These are phyloP conservation scores for Engystomops pustulosus DNA, from an alignment of 2,113 vertebrate species.

Conservation along the genomic window DNA sequence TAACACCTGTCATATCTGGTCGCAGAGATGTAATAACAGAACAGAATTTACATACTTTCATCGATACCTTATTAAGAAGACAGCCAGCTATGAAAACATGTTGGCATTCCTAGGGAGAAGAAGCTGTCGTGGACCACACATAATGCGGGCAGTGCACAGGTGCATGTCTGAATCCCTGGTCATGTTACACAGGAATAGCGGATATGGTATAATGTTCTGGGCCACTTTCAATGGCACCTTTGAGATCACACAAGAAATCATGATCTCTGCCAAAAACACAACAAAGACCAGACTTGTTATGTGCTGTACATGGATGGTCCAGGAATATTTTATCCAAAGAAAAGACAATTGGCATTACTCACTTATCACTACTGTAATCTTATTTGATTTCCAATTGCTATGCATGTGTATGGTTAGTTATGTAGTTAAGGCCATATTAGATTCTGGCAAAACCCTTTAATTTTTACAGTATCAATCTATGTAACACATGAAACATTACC, in stretches of 20 bases:
- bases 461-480: neutral
- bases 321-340: constrained; percentile 10
- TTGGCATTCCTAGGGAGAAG: neutral
- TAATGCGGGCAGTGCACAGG: constrained; percentile 49
- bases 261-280: constrained; percentile 8
- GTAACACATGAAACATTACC: too few species aligned
- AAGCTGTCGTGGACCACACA: constrained; percentile 39
- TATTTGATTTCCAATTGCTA: neutral
- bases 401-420: neutral
- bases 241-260: constrained; percentile 59
- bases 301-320: neutral
- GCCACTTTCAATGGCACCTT: constrained; percentile 60
- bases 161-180: constrained; percentile 32
- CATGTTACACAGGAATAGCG: constrained; percentile 28
- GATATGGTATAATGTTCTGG: constrained; percentile 34
- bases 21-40: neutral
- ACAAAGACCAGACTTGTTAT: constrained; percentile 44
- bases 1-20: neutral
- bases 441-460: neutral
- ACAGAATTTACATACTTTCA: neutral
- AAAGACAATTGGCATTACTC: neutral
- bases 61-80: neutral
- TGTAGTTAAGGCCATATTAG: neutral
- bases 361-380: constrained; percentile 45
- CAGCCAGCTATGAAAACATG: neutral